Conservation (phyloP, 1,140 invertebrate species). For the Subanguina moxae region DNA sequence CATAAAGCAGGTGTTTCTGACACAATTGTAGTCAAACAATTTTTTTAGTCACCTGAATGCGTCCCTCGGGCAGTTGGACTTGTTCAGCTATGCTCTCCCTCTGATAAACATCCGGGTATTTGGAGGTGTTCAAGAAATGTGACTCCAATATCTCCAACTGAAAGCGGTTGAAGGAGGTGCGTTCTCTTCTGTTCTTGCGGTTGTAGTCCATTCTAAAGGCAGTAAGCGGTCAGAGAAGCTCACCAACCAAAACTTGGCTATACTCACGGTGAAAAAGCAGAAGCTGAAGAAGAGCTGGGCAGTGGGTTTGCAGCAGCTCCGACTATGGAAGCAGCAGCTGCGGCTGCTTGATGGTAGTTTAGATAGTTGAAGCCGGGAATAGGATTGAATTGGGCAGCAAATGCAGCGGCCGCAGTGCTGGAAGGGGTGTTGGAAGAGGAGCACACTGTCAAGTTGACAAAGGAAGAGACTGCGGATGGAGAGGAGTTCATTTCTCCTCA, state of each 20-base stretch:
- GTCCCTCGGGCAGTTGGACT: conserved; percentile 5
- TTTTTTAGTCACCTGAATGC: conserved; percentile 13
- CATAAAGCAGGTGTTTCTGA: too few relatives aligned
- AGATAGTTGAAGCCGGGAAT: not conserved
- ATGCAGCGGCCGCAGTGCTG: not conserved
- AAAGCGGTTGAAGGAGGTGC: conserved; percentile 6
- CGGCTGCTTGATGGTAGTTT: not conserved
- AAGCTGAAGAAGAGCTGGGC: not conserved
- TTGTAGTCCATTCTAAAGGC: conserved; percentile 12
- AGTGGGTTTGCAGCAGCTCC: not conserved
- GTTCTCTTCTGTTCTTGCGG: conserved; percentile 7
- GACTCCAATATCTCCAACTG: conserved; percentile 10
- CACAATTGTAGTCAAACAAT: too few relatives aligned
- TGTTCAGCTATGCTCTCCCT: conserved; percentile 7
- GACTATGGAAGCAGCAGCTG: not conserved
- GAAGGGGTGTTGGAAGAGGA: too few relatives aligned
- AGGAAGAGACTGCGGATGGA: too few relatives aligned
- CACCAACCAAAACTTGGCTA: too few relatives aligned
- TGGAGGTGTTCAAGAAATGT: not conserved
- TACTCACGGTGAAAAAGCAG: not conserved
- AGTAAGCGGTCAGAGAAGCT: not conserved
- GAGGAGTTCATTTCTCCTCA: too few relatives aligned
- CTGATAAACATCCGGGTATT: conserved; percentile 13
- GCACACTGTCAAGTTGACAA: too few relatives aligned
- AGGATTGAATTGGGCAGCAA: conserved; percentile 2